Percentiles rank a stretch among this genome's conserved stretches.
These are phyloP conservation scores for Catotricha subobsoleta DNA, from an alignment of 2,888 invertebrate genomes.

Conservation along the genomic window DNA sequence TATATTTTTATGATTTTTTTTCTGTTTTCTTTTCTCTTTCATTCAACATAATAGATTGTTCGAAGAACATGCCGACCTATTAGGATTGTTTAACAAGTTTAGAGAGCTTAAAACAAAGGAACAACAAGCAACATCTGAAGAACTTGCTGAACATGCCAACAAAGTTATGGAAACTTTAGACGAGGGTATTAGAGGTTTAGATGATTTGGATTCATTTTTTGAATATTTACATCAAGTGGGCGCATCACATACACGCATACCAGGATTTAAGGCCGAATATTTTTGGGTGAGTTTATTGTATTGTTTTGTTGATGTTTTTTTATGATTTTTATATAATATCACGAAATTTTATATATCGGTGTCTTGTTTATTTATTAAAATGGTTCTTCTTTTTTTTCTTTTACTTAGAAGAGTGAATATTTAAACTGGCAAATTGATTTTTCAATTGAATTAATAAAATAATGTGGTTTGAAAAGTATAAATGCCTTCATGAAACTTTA, in stretches of 20 bases:
- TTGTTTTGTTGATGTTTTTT: too few species aligned
- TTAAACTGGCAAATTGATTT: too few species aligned
- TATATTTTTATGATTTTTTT: too few species aligned
- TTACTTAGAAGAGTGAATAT: too few species aligned
- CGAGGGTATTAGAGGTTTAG: slow-evolving; percentile 71
- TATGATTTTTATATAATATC: neutral
- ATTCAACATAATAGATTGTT: slow-evolving; percentile 49
- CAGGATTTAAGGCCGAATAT: slow-evolving; percentile 68
- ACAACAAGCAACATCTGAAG: slow-evolving; percentile 62
- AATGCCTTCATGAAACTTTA: too few species aligned
- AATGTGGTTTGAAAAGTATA: too few species aligned
- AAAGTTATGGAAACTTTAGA: slow-evolving; percentile 80
- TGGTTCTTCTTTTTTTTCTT: too few species aligned
- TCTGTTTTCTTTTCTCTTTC: neutral
- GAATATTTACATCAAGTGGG: slow-evolving; percentile 68
- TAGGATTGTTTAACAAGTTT: slow-evolving; percentile 66
- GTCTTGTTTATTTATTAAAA: too few species aligned
- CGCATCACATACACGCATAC: slow-evolving; percentile 64
- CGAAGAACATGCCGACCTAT: slow-evolving; percentile 63
- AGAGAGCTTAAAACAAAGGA: slow-evolving; percentile 59
- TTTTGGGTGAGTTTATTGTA: slow-evolving; percentile 69
- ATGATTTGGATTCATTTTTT: slow-evolving; percentile 70
- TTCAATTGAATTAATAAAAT: too few species aligned
- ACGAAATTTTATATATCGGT: neutral
- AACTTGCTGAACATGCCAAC: slow-evolving; percentile 70